phyloP scores from a whole-genome alignment of 2,113 vertebrate species.

The Oreochromis spilurus region DNA sequence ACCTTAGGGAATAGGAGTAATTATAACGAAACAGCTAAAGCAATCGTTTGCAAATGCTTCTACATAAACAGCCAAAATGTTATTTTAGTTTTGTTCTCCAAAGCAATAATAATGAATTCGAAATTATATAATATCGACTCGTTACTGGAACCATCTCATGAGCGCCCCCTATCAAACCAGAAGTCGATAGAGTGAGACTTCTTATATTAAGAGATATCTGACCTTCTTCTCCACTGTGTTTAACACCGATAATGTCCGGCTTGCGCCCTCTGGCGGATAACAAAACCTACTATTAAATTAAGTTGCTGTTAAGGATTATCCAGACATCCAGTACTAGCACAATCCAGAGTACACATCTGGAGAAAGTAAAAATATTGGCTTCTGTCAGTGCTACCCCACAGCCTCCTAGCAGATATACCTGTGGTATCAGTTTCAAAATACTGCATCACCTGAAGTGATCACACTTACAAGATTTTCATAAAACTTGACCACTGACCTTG shows the following conservation, averaged over 20 bases:
- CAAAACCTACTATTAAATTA: not conserved
- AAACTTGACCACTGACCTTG: not conserved
- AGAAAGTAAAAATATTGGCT: not conserved
- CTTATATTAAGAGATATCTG: not conserved
- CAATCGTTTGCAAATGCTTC: not conserved
- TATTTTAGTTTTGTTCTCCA: not conserved
- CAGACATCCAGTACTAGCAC: not conserved
- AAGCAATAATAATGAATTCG: not conserved
- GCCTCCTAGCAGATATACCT: not conserved
- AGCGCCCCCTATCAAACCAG: not conserved
- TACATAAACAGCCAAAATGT: not conserved
- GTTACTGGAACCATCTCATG: not conserved
- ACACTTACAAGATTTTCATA: not conserved
- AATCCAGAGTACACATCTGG: not conserved
- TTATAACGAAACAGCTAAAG: not conserved
- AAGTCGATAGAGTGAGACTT: not conserved
- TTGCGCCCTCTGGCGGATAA: not conserved
- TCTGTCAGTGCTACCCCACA: not conserved
- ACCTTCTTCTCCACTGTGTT: not conserved
- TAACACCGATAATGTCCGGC: not conserved
- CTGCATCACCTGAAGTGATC: not conserved
- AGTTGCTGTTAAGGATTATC: not conserved
- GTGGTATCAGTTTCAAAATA: not conserved
- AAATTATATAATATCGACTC: not conserved
- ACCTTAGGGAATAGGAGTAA: not conserved